A percentile compares a stretch with the other conserved stretches of the same genome.
Conservation (phyloP, 2,888 invertebrate genomes). For the Eilema sororculum region DNA sequence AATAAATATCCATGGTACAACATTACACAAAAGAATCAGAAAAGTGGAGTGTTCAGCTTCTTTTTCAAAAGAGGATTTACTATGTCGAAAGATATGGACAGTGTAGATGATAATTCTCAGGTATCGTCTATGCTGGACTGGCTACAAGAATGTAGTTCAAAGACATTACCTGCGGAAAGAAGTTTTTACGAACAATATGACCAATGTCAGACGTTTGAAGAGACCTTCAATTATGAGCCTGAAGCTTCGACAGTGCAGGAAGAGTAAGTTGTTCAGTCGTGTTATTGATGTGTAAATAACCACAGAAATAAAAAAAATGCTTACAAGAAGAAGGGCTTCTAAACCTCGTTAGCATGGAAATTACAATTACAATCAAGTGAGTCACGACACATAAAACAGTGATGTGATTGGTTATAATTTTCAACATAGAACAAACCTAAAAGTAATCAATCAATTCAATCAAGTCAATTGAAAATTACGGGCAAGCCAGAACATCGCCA, state of each 20-base stretch:
- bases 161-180: slow-evolving; percentile 71
- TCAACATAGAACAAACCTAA: no score
- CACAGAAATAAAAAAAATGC: no score
- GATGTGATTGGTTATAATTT: no score
- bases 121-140: slow-evolving; percentile 66
- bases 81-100: slow-evolving; percentile 64
- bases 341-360: no score
- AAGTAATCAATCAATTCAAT: no score
- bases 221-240: slow-evolving; percentile 56
- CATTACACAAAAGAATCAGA: slow-evolving; percentile 69
- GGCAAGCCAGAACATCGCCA: neutral
- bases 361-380: no score
- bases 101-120: slow-evolving; percentile 59
- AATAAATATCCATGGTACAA: slow-evolving; percentile 82
- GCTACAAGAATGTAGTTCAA: slow-evolving; percentile 69
- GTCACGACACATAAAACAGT: no score
- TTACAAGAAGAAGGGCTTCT: no score
- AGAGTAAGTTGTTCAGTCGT: slow-evolving; percentile 59
- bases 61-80: slow-evolving; percentile 73
- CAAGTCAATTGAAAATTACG: no score
- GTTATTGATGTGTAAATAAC: neutral
- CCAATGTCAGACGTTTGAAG: slow-evolving; percentile 71
- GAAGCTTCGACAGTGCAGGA: slow-evolving; percentile 54
- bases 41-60: slow-evolving; percentile 66
- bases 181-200: slow-evolving; percentile 73